Percentiles rank a stretch among this genome's conserved stretches.
Evolutionary conservation across 2,797 vertebrate species (phyloP).

Genomic region (Lagodon rhomboides): DNA sequence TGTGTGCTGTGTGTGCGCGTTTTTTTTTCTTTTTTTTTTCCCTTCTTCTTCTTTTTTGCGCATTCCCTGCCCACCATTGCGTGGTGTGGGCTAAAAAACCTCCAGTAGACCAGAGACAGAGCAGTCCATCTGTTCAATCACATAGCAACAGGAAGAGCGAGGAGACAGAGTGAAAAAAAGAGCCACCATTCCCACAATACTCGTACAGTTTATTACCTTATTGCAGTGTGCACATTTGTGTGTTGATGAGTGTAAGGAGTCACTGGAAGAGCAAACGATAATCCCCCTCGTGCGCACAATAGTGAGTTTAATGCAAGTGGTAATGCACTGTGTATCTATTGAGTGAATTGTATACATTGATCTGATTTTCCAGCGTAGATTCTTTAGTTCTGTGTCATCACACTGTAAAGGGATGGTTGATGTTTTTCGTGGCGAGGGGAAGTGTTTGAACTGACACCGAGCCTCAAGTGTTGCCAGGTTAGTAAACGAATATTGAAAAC

Average conservation of each 20-base stretch:
- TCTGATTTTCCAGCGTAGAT: background rate
- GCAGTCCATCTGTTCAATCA: constrained; percentile 84
- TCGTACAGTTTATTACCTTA: background rate
- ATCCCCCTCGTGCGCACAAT: background rate
- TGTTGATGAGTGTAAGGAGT: background rate
- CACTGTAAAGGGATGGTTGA: background rate
- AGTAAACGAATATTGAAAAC: constrained; percentile 37
- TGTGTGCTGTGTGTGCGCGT: background rate
- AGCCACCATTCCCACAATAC: constrained; percentile 14
- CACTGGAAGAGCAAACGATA: constrained; percentile 5
- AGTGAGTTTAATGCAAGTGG: background rate
- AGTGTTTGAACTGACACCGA: constrained; percentile 14
- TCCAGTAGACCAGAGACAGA: constrained; percentile 76
- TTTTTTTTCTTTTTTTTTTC: background rate
- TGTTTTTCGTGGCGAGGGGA: background rate
- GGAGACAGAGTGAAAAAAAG: constrained; percentile 43
- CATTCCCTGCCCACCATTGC: constrained; percentile 80
- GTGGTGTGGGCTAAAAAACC: constrained; percentile 79
- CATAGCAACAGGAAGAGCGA: constrained; percentile 82
- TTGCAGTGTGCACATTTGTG: background rate
- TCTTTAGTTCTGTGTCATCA: background rate
- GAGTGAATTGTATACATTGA: background rate
- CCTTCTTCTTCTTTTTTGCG: constrained; percentile 60
- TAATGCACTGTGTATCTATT: no score
- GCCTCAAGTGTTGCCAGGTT: constrained; percentile 27